phyloP scores from a whole-genome alignment of 2,113 vertebrate genomes.

The Fukomys damarensis region DNA sequence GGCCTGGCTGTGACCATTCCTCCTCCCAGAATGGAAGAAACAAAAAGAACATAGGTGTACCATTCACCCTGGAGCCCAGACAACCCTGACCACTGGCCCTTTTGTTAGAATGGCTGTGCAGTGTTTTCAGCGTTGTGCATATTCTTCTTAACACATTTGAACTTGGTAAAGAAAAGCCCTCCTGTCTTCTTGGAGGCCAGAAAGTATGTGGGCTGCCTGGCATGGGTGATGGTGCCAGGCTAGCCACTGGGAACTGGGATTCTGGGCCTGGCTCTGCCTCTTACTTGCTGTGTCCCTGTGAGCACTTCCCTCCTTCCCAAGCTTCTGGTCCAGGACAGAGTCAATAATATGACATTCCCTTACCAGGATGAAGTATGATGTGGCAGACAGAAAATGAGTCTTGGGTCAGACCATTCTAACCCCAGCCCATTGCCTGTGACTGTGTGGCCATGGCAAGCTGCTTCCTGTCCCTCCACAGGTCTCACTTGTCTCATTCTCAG shows the following conservation, averaged over 20 bases:
- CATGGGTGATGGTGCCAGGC: no score
- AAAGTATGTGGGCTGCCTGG: neutral
- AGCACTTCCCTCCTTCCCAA: neutral
- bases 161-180: neutral
- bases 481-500: neutral
- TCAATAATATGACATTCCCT: neutral
- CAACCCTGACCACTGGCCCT: no score
- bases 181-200: neutral
- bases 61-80: neutral
- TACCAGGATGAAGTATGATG: neutral
- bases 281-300: neutral
- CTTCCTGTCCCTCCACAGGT: neutral
- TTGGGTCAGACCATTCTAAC: neutral
- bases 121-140: neutral
- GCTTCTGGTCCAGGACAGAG: neutral
- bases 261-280: neutral
- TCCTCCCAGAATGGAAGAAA: neutral
- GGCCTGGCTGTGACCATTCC: neutral
- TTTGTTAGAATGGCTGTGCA: neutral
- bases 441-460: neutral
- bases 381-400: neutral
- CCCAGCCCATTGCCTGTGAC: no score
- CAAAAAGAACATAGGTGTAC: accelerated
- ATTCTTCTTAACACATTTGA: neutral
- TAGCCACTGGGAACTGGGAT: neutral